Evolutionary conservation across 2,113 vertebrate species (phyloP).

Genomic region (Anarhynchus alexandrinus): DNA sequence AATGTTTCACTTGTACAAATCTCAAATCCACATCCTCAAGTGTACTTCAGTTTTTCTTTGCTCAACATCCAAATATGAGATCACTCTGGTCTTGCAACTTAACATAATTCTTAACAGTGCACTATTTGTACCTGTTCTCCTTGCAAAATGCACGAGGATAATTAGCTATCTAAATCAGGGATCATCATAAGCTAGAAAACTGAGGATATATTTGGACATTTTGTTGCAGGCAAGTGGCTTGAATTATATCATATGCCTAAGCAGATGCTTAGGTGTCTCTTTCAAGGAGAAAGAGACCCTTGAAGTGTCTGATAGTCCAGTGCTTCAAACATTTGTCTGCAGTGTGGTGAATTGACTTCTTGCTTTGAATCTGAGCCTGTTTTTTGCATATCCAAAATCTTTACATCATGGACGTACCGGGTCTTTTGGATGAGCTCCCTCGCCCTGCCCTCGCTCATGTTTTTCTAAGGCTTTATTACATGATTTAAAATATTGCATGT

Average conservation of each 20-base stretch:
- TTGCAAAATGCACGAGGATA: not conserved
- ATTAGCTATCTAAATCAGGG: not conserved
- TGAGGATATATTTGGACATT: not conserved
- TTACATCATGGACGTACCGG: accelerated
- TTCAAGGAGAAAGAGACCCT: not conserved
- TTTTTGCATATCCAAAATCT: not conserved
- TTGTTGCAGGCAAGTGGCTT: not conserved
- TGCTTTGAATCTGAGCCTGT: not conserved
- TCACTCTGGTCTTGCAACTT: not conserved
- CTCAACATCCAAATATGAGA: not conserved
- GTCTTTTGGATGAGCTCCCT: not conserved
- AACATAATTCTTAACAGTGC: not conserved
- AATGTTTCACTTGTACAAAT: not conserved
- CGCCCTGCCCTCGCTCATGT: not conserved
- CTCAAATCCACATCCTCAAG: not conserved
- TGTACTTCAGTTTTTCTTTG: not conserved
- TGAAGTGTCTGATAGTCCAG: not conserved
- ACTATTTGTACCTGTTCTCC: not conserved
- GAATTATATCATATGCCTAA: not conserved
- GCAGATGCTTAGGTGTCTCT: not conserved
- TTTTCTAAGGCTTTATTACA: not conserved
- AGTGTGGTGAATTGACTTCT: not conserved
- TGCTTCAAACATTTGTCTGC: not conserved
- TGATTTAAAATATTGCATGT: not conserved
- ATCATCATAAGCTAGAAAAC: not conserved